Base-by-base conservation (phyloP, 2,113 vertebrate species). In the Elephantulus edwardii region DNA sequence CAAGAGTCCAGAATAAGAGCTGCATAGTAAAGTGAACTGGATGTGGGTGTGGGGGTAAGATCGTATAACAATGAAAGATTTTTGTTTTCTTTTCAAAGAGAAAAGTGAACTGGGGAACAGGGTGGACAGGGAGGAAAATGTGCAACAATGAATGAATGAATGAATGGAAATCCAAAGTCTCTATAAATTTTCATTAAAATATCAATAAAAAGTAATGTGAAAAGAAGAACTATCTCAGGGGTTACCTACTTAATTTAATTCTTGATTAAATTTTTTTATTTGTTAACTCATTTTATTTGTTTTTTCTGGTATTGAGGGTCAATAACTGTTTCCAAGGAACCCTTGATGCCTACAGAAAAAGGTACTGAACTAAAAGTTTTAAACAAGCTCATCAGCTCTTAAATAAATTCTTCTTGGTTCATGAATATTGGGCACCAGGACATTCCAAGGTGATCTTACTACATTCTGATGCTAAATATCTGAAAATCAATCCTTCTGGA, bases 351-450 rank as follows among this genome's bases (percentile, higher is more conserved):
- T 0, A 58, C 48, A 94, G 70, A 50, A 83, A 33, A 87, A 52
- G 54, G 64, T 64, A 78, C 8, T 86, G 56, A 96, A 94, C 89
- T 78, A 95, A 92, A 96, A 94, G 87, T 86, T 5, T 84, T 1
- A 87, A 90, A 90, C 81, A 88, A 88, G 50, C 16, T 94, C 91
- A 74, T 92, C 40, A 92, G 56, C 50, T 92, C 77, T 95, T 91
- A 93, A 62, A 70, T 94, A 96, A 93, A 94, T 56, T 38, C 58
- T 56, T 92, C 94, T 89, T 91, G 60, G 87, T 76, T 94, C 79
- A 91, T 85, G 81, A 83, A 74, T 42, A 89, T 48, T 77, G 80
- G 0, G 0, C 79, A 64, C 79, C 64, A 86, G 16, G 81, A 83
- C 80, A 93, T 88, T 94, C 58, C 68, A 83, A 62, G 13, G 30